Evolutionary conservation across 2,113 vertebrate genomes (phyloP).

Genomic region (Sinocyclocheilus rhinocerous): DNA sequence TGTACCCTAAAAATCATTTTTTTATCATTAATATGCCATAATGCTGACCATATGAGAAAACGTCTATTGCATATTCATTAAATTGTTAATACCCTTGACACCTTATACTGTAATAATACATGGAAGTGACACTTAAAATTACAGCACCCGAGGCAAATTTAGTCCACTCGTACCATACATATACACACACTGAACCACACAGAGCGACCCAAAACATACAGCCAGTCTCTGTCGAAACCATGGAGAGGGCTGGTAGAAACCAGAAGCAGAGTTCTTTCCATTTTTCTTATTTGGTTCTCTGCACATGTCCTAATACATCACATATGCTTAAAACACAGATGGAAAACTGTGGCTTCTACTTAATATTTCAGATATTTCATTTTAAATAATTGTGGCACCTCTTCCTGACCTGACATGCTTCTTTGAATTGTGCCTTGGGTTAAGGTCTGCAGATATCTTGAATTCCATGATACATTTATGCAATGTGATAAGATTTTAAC

Average conservation of each 20-base stretch:
- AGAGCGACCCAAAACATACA: slow-evolving; percentile 49
- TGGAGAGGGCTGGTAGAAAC: neutral
- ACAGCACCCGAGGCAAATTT: slow-evolving; percentile 39
- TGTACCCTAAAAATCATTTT: slow-evolving; percentile 46
- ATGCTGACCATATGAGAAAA: slow-evolving; percentile 53
- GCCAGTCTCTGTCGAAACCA: neutral
- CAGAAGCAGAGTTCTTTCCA: slow-evolving; percentile 25
- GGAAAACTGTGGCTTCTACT: slow-evolving; percentile 5
- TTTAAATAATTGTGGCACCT: neutral
- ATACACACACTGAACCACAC: slow-evolving; percentile 49
- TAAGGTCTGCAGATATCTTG: neutral
- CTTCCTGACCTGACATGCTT: neutral
- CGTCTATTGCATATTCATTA: slow-evolving; percentile 57
- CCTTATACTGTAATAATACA: slow-evolving; percentile 60
- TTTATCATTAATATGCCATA: slow-evolving; percentile 52
- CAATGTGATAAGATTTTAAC: neutral
- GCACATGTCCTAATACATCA: slow-evolving; percentile 19
- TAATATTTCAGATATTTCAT: neutral
- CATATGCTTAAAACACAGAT: slow-evolving; percentile 8
- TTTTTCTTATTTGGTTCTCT: slow-evolving; percentile 42
- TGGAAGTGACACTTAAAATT: slow-evolving; percentile 51
- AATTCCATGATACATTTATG: neutral
- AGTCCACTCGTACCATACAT: slow-evolving; percentile 20
- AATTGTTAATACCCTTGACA: slow-evolving; percentile 57
- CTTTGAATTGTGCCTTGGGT: neutral